Percentiles rank a stretch among this genome's conserved stretches.
Conservation (phyloP, 1,140 invertebrate genomes). For the Pogonomyrmex californicus region DNA sequence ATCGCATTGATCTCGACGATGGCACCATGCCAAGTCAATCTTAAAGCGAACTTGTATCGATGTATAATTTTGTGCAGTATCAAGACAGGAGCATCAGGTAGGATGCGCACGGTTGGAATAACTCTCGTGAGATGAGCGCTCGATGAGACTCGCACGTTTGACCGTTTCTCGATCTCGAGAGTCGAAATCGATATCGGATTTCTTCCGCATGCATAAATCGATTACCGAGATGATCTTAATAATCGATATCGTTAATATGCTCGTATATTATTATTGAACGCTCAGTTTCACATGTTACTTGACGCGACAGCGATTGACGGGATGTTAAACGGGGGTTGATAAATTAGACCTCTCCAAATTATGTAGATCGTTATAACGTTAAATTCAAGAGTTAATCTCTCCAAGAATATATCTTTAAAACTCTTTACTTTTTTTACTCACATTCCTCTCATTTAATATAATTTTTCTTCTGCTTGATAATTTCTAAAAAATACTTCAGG, state of each 20-base stretch:
- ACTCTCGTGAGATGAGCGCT: constrained; percentile 5
- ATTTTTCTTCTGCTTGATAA: background rate
- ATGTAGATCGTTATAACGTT: background rate
- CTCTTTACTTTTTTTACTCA: background rate
- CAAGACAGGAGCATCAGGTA: constrained; percentile 71
- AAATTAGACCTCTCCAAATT: constrained; percentile 1
- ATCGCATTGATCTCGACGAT: constrained; percentile 51
- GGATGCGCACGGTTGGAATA: constrained; percentile 35
- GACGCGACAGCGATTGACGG: background rate
- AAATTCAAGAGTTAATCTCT: background rate
- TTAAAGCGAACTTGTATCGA: constrained; percentile 66
- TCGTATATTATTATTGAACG: constrained; percentile 13
- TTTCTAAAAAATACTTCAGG: background rate
- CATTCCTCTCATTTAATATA: background rate
- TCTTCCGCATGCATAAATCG: constrained; percentile 9
- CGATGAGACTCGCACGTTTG: background rate
- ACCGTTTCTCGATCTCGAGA: background rate
- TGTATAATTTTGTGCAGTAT: constrained; percentile 9
- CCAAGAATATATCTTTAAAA: background rate
- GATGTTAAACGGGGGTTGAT: background rate
- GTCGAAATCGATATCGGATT: background rate
- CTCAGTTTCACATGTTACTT: constrained; percentile 24
- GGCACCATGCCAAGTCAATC: constrained; percentile 73
- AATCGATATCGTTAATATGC: background rate
- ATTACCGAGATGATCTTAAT: constrained; percentile 1